These are phyloP conservation scores for Chrysolina oricalcia DNA, from an alignment of 2,888 invertebrate genomes.

Conservation along the genomic window DNA sequence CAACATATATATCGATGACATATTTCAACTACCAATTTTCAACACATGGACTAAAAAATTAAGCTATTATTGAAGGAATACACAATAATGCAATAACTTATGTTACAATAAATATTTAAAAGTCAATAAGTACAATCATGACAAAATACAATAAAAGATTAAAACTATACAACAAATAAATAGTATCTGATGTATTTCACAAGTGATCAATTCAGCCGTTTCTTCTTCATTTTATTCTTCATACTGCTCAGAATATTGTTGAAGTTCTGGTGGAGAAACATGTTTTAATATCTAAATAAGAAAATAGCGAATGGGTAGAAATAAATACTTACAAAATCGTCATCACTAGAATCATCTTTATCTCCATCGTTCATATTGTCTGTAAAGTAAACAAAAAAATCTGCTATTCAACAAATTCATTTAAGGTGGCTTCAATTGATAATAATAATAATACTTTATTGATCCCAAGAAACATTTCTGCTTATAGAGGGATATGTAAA, in stretches of 20 bases:
- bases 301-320: background rate
- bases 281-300: background rate
- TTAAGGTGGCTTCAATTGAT: too few species aligned
- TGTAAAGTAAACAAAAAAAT: background rate
- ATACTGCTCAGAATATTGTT: constrained; percentile 1
- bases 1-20: too few species aligned
- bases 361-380: background rate
- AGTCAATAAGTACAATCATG: background rate
- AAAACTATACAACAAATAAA: background rate
- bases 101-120: background rate
- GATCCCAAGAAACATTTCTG: too few species aligned
- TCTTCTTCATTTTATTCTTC: background rate
- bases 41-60: background rate
- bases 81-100: background rate
- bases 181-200: background rate
- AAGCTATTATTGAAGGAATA: background rate
- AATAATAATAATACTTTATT: too few species aligned
- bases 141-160: background rate
- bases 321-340: constrained; percentile 2
- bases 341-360: constrained; percentile 9
- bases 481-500: too few species aligned
- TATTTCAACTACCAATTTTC: too few species aligned
- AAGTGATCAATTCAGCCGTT: background rate
- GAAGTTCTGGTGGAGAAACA: background rate
- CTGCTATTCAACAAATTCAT: too few species aligned